A percentile compares a stretch with the other conserved stretches of the same genome.
Evolutionary conservation across 2,888 invertebrate genomes (phyloP).

Genomic region (Lagria hirta): DNA sequence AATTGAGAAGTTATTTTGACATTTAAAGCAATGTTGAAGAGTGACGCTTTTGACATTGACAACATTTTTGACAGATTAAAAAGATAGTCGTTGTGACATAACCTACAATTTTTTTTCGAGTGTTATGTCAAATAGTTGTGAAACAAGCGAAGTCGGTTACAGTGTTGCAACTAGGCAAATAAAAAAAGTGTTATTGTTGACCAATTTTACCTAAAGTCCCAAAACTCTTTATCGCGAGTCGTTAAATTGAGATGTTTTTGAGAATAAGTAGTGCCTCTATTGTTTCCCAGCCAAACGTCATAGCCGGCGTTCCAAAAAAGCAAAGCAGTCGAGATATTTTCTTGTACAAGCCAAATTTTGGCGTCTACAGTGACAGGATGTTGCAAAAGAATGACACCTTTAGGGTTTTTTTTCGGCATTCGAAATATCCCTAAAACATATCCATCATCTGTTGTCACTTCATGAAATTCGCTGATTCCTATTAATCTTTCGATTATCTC

Average conservation of each 20-base stretch:
- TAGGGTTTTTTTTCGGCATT: neutral
- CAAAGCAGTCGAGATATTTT: neutral
- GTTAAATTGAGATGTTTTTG: neutral
- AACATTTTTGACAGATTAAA: too few species aligned
- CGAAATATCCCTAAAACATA: neutral
- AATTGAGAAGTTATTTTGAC: too few species aligned
- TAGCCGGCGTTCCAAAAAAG: slow-evolving; percentile 2
- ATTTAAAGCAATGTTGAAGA: too few species aligned
- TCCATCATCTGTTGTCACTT: neutral
- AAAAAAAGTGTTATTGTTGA: too few species aligned
- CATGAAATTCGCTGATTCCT: neutral
- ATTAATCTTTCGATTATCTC: neutral
- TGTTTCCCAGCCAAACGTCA: slow-evolving; percentile 3
- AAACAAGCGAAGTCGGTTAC: too few species aligned
- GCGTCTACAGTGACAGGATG: neutral
- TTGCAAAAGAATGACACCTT: slow-evolving; percentile 1
- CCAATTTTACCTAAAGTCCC: too few species aligned
- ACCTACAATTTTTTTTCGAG: too few species aligned
- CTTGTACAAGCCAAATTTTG: neutral
- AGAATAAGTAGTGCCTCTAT: neutral
- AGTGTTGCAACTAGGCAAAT: too few species aligned
- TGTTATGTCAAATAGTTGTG: too few species aligned
- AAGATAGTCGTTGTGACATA: too few species aligned
- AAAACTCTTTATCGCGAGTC: neutral
- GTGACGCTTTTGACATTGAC: too few species aligned